These are phyloP conservation scores for Grammomys dolichurus DNA, from an alignment of 2,113 vertebrate genomes.

Conservation along the genomic window DNA sequence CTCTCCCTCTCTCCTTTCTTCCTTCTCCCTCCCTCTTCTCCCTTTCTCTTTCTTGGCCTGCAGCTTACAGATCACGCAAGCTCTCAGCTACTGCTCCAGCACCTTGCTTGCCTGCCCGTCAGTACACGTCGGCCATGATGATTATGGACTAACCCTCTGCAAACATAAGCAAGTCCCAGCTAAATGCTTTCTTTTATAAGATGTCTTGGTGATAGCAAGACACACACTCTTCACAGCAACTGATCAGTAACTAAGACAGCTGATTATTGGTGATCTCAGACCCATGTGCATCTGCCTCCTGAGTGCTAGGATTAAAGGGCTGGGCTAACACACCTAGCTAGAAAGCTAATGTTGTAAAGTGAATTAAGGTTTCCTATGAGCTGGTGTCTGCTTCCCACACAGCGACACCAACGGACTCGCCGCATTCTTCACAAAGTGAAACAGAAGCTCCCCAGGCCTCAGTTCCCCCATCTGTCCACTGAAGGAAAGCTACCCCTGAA, in stretches of 20 bases:
- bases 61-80: neutral
- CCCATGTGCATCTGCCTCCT: neutral
- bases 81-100: neutral
- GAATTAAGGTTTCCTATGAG: neutral
- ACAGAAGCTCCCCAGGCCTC: neutral
- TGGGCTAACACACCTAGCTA: neutral
- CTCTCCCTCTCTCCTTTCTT: neutral
- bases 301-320: neutral
- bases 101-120: neutral
- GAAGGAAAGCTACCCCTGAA: neutral
- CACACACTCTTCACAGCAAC: neutral
- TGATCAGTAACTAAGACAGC: neutral
- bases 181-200: neutral
- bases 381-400: neutral
- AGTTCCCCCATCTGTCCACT: neutral
- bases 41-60: neutral
- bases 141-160: neutral
- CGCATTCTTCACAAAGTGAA: neutral
- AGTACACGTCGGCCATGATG: neutral
- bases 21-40: rapidly evolving
- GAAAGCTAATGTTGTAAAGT: neutral
- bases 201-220: neutral
- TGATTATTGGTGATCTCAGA: neutral
- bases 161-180: neutral
- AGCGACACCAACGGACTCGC: neutral